Base-by-base conservation (phyloP, 2,797 vertebrate genomes). In the Urocyon cinereoargenteus region DNA sequence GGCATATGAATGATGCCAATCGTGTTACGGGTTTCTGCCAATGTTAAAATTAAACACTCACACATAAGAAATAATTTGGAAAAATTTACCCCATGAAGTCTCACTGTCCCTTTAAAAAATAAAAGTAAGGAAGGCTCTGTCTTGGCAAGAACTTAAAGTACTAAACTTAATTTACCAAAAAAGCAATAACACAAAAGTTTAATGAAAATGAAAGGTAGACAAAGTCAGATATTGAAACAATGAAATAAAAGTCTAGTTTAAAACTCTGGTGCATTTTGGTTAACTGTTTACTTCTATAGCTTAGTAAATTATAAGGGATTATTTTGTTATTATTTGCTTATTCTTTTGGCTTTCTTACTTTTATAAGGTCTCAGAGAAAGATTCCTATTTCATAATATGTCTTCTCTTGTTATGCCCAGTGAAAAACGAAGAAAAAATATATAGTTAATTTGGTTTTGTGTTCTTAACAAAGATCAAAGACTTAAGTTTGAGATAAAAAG, bases 311-410 rank as follows among this genome's bases (percentile, higher is more conserved):
- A 81, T 15, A 77, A 88, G 77, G 15, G 3, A 91, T 24, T 28
- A n/a, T 36, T 92, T 77, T 59, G 21, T 28, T 86, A 15, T 91
- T 83, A 66, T 83, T 70, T 82, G 18, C 8, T 70, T 88, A 62
- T 68, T 90, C 26, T 78, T 92, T 87, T 31, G 15, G 7, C 6
- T 85, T 87, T 86, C 93, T 90, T 62, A 91, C 75, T 96, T 91
- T 95, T 59, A 91, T 62, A 77, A 97, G 57, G 7, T 45, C 55
- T 84, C 66, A 93, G n/a, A 40, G 22, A 88, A 90, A 97, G 94
- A 77, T 59, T 83, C 18, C n/a, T 49, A 73, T 15, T 75, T 94
- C 10, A 55, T 79, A 57, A 94, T 53, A 75, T 77, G 66, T 3
- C 18, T 40, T 86, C 36, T 86, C 13, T 45, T 45, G 40, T 45